Evolutionary conservation across 2,888 invertebrate genomes (phyloP).

Genomic region (Drosophila robusta): DNA sequence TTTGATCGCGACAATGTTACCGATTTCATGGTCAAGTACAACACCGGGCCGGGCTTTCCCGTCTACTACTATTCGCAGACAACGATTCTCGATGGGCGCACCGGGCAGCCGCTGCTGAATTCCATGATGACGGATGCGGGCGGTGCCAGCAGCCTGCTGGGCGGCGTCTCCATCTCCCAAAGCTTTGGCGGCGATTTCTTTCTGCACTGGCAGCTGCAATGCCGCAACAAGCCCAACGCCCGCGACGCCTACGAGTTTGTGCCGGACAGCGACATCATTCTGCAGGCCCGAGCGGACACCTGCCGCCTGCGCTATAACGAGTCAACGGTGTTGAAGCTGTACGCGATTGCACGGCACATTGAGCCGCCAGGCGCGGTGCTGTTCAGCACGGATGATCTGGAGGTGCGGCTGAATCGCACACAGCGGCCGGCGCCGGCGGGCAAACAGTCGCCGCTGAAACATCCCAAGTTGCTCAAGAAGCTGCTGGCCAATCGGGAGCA

Average conservation of each 20-base stretch:
- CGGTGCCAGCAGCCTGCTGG: slow-evolving; percentile 84
- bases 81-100: slow-evolving; percentile 83
- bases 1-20: slow-evolving; percentile 91
- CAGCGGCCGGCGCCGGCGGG: slow-evolving; percentile 82
- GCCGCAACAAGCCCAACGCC: slow-evolving; percentile 84
- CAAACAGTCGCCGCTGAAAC: slow-evolving; percentile 83
- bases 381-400: slow-evolving; percentile 88
- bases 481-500: slow-evolving; percentile 80
- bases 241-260: slow-evolving; percentile 86
- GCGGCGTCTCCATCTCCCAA: slow-evolving; percentile 85
- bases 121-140: slow-evolving; percentile 85
- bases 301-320: slow-evolving; percentile 90
- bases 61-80: slow-evolving; percentile 90
- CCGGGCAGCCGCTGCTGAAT: slow-evolving; percentile 82
- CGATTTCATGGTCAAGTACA: slow-evolving; percentile 91
- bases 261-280: slow-evolving; percentile 85
- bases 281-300: slow-evolving; percentile 87
- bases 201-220: slow-evolving; percentile 91
- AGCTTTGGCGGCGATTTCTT: slow-evolving; percentile 90
- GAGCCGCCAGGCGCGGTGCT: slow-evolving; percentile 90
- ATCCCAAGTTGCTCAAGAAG: slow-evolving; percentile 85
- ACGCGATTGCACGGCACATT: slow-evolving; percentile 87
- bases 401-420: slow-evolving; percentile 84
- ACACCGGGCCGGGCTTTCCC: slow-evolving; percentile 89
- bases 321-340: slow-evolving; percentile 88